These are phyloP conservation scores for Distichodus sexfasciatus DNA, from an alignment of 2,797 vertebrate species.

Conservation along the genomic window DNA sequence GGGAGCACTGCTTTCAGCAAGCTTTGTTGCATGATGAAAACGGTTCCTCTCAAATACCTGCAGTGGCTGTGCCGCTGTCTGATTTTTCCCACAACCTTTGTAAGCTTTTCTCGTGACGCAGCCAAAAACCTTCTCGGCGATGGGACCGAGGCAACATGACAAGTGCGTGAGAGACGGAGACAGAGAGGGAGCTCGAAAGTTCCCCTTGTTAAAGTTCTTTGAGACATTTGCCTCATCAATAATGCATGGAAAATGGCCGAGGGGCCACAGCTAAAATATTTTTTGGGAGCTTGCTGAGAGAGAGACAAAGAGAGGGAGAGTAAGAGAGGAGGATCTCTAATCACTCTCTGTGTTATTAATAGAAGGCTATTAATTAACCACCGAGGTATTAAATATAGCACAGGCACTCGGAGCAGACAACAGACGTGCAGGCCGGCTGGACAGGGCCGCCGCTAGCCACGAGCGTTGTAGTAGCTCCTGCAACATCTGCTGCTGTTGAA, in stretches of 20 bases:
- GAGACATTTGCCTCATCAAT: constrained; percentile 58
- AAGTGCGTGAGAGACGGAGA: not conserved
- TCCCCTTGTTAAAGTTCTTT: constrained; percentile 35
- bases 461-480: constrained; percentile 47
- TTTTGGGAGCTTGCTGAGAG: constrained; percentile 51
- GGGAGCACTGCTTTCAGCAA: constrained; percentile 8
- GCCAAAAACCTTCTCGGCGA: not conserved
- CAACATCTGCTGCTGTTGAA: constrained; percentile 64
- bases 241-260: constrained; percentile 50
- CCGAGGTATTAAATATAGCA: constrained; percentile 70
- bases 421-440: constrained; percentile 65
- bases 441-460: constrained; percentile 44
- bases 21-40: constrained; percentile 38
- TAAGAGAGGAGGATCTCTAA: constrained; percentile 57
- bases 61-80: constrained; percentile 2
- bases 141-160: not conserved
- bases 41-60: constrained; percentile 30
- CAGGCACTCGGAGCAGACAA: constrained; percentile 64
- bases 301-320: constrained; percentile 26
- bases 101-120: constrained; percentile 19
- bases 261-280: constrained; percentile 48
- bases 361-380: constrained; percentile 76
- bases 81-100: constrained; percentile 32
- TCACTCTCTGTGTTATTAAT: constrained; percentile 72
- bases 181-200: constrained; percentile 17